Evolutionary conservation across 2,888 invertebrate genomes (phyloP).

Genomic region (Therioaphis trifolii): DNA sequence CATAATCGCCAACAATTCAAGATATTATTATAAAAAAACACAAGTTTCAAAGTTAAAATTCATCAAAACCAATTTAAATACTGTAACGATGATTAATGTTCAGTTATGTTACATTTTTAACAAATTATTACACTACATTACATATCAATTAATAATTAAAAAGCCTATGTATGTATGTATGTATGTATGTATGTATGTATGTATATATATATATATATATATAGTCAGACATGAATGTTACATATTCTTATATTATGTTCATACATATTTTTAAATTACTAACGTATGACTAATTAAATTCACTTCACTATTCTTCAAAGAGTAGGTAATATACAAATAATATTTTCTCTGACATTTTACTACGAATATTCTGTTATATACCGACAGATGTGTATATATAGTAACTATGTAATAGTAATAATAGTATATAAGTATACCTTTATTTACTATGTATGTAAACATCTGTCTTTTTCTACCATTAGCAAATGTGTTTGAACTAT

Average conservation of each 20-base stretch:
- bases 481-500: constrained; percentile 34
- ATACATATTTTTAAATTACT: no score
- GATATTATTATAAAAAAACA: background rate
- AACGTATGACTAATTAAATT: no score
- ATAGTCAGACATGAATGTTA: no score
- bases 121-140: no score
- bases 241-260: no score
- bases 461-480: constrained; percentile 44
- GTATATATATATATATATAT: no score
- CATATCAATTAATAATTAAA: no score
- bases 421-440: background rate
- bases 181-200: no score
- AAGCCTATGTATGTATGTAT: no score
- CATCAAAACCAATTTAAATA: background rate
- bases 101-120: no score
- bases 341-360: background rate
- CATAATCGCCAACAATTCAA: background rate
- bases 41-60: background rate
- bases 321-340: background rate
- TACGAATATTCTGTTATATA: background rate
- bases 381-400: background rate
- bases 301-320: no score
- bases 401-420: background rate
- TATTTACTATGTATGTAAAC: constrained; percentile 40
- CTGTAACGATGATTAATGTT: no score